Evolutionary conservation across 2,888 invertebrate genomes (phyloP), one percentile per base, ranked within the genome.

Genomic region (Polydrusus cervinus): DNA sequence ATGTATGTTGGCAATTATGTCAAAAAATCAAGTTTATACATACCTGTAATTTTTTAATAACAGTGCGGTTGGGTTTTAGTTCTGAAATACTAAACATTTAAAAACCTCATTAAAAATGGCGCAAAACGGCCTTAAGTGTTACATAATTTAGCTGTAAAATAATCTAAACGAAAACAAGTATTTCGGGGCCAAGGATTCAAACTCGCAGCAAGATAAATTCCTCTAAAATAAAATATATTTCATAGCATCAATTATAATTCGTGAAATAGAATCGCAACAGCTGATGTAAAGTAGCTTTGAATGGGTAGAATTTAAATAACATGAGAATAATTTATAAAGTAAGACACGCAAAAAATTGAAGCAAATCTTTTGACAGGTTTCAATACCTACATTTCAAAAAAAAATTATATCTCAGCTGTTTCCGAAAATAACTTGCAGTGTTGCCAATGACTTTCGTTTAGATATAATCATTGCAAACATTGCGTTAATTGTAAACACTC

Each of bases 121-220:
- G n/a, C n/a, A 34, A 47, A 66, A 40, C 60, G 45, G n/a, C 18
- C 61, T 66, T 60, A 57, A 14, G 65, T 65, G 38, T 72, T 75
- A 40, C 72, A 62, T 51, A 75, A 74, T 64, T 62, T n/a, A 45
- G 25, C 53, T 68, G 62, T 40, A 64, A 73, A 73, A 62, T 73
- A 62, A 68, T 34, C 40, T 49, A 64, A 61, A 68, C 25, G 55
- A 55, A 67, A 74, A 68, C 74, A 62, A 55, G 55, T 64, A 69
- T 47, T 68, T 74, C 64, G 69, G 64, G 74, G 74, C 69, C 74
- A 69, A 74, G 74, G 74, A 69, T 69, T 74, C 47, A 30, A 60
- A 64, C 74, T 69, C 45, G n/a, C n/a, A 62, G 38, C 64, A 69
- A 45, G 30, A 45, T 51, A 62, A 51, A 74, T 53, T 34, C n/a